Percentiles rank a stretch among this genome's conserved stretches.
These are phyloP conservation scores for Otocyon megalotis DNA, from an alignment of 2,113 vertebrate species.

Conservation along the genomic window DNA sequence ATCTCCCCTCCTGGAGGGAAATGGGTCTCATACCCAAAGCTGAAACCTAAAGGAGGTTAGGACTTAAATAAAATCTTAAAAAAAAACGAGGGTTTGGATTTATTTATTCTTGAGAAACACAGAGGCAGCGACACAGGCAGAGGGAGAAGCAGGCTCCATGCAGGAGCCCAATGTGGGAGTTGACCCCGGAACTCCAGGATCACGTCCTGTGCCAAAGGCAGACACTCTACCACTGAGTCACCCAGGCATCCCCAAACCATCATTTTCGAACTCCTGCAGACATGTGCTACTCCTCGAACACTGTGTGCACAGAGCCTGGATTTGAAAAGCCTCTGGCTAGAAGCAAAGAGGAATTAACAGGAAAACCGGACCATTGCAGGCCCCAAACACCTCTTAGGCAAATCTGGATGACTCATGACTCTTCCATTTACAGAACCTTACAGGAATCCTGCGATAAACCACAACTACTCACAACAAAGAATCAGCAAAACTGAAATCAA, in stretches of 20 bases:
- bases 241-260: background rate
- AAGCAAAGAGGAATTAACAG: background rate
- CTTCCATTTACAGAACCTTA: background rate
- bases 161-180: too few species aligned
- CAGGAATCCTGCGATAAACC: slow-evolving; percentile 24
- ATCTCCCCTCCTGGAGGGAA: background rate
- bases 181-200: too few species aligned
- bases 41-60: background rate
- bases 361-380: background rate
- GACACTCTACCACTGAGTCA: too few species aligned
- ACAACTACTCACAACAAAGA: slow-evolving; percentile 45
- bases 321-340: background rate
- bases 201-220: too few species aligned
- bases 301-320: background rate
- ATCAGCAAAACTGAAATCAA: slow-evolving; percentile 42
- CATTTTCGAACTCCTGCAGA: background rate
- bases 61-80: too few species aligned
- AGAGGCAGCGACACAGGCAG: too few species aligned
- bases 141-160: too few species aligned
- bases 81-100: too few species aligned
- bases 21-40: background rate
- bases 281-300: background rate
- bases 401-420: background rate
- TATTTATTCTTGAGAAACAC: too few species aligned
- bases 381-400: accelerated